These are phyloP conservation scores for Cavia aperea DNA, from an alignment of 2,113 vertebrate species.

Conservation along the genomic window DNA sequence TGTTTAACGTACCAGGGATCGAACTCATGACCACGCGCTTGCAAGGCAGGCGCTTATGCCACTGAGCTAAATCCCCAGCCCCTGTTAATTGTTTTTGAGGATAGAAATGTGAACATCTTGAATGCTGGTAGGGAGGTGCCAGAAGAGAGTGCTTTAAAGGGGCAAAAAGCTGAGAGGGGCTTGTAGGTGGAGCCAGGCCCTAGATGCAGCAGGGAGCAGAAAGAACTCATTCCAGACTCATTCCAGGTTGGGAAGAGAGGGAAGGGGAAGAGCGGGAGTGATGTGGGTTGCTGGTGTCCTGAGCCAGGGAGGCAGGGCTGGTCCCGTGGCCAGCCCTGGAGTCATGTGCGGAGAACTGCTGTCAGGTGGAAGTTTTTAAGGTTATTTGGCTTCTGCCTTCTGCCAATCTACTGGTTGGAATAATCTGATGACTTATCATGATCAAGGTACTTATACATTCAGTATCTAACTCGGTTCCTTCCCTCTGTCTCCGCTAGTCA, in stretches of 20 bases:
- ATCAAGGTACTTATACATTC: not conserved
- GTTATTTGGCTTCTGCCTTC: not conserved
- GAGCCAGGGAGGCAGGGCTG: not conserved
- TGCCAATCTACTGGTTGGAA: not conserved
- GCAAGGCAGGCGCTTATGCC: too few species aligned
- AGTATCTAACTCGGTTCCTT: not conserved
- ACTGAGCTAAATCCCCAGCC: too few species aligned
- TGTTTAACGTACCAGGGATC: too few species aligned
- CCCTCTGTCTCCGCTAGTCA: not conserved
- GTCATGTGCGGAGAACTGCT: not conserved
- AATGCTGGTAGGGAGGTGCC: not conserved
- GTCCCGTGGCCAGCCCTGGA: not conserved
- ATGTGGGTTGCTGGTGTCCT: not conserved
- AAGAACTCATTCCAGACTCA: not conserved
- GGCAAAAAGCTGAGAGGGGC: not conserved
- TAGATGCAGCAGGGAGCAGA: not conserved
- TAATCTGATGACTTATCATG: not conserved
- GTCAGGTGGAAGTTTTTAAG: not conserved
- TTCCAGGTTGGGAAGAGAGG: not conserved
- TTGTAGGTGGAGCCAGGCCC: not conserved
- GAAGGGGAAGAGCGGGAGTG: not conserved
- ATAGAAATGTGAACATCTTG: not conserved
- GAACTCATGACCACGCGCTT: too few species aligned
- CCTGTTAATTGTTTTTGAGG: not conserved
- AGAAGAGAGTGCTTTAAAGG: not conserved